Evolutionary conservation across 2,113 vertebrate species (phyloP).

Genomic region (Epinephelus lanceolatus): DNA sequence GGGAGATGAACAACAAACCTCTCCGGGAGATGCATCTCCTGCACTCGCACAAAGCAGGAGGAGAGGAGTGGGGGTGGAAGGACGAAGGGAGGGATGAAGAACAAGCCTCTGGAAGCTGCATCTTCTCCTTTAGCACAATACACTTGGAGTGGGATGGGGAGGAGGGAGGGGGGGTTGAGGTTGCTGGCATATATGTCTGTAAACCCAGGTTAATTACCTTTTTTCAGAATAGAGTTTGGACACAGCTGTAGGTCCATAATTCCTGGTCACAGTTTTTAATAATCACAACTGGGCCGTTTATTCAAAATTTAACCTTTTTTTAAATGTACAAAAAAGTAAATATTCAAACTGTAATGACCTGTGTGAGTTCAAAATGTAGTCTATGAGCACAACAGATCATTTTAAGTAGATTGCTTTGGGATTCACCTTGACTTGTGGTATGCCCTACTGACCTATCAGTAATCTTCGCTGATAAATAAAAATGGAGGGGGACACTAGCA

Average conservation of each 20-base stretch:
- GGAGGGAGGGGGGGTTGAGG: not conserved
- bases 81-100: conserved; percentile 33
- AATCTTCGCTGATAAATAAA: not conserved
- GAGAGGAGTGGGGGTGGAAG: conserved; percentile 37
- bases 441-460: not conserved
- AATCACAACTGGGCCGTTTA: not conserved
- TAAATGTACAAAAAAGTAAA: not conserved
- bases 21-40: conserved; percentile 47
- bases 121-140: conserved; percentile 30
- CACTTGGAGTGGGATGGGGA: conserved; percentile 10
- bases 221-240: not conserved
- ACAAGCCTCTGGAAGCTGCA: conserved; percentile 21
- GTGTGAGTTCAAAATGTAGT: not conserved
- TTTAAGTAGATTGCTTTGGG: not conserved
- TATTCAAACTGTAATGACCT: not conserved
- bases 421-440: not conserved
- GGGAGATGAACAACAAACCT: conserved; percentile 44
- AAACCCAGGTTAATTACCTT: not conserved
- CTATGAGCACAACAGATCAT: not conserved
- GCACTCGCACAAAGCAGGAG: conserved; percentile 21
- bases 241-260: not conserved
- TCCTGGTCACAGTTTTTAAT: not conserved
- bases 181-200: not conserved
- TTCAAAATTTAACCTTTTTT: not conserved
- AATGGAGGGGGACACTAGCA: not conserved